Evolutionary conservation across 2,797 vertebrate species (phyloP).

Genomic region (Gallinago solitaria): DNA sequence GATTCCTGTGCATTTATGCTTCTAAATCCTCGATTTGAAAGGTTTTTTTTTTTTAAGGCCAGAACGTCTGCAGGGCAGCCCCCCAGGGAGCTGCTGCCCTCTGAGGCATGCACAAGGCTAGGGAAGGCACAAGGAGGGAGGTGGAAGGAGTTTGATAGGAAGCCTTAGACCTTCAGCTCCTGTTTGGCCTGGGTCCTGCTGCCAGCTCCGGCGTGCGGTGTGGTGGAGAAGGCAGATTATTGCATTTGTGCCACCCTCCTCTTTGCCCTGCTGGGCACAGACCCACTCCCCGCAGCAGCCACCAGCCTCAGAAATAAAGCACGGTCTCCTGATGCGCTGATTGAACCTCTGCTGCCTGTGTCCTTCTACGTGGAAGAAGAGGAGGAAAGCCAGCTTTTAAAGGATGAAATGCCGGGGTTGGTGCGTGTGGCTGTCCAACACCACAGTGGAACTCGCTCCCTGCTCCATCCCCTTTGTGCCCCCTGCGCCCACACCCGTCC

Average conservation of each 20-base stretch:
- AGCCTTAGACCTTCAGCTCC: background rate
- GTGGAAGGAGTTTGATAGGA: background rate
- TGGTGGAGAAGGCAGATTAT: background rate
- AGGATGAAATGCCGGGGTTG: too few species aligned
- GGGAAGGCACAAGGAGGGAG: background rate
- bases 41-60: background rate
- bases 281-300: background rate
- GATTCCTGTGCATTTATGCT: background rate
- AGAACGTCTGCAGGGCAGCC: background rate
- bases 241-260: background rate
- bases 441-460: background rate
- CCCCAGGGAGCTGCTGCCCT: background rate
- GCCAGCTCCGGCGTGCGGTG: background rate
- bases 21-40: background rate
- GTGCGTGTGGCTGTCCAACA: background rate
- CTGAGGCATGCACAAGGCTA: background rate
- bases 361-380: background rate
- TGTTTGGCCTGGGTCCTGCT: background rate
- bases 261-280: background rate
- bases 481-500: background rate
- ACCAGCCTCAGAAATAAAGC: background rate
- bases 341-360: background rate
- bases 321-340: background rate
- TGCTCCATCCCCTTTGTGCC: background rate
- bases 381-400: background rate